Conservation (phyloP, 2,888 invertebrate species). For the Apantesis nais region DNA sequence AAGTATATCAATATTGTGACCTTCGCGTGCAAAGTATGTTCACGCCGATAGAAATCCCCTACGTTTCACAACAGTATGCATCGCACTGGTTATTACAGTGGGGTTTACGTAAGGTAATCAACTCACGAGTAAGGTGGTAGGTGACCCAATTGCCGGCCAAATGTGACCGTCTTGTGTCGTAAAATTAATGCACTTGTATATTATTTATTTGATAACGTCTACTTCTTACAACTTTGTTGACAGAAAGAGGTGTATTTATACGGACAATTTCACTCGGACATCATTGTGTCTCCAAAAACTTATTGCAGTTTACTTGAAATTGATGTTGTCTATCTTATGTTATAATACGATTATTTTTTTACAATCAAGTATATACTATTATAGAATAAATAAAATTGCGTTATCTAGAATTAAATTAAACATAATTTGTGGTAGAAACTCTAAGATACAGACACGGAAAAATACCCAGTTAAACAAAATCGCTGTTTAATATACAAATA, state of each 20-base stretch:
- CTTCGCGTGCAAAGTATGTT: conserved; percentile 55
- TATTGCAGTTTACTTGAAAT: background rate
- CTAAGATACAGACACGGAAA: background rate
- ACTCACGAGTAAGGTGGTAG: conserved; percentile 52
- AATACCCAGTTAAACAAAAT: background rate
- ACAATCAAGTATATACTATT: background rate
- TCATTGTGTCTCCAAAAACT: background rate
- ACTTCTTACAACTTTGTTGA: background rate
- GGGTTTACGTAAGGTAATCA: conserved; percentile 74
- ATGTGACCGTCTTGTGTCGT: conserved; percentile 46
- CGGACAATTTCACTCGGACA: background rate
- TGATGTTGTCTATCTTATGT: background rate
- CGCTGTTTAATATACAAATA: background rate
- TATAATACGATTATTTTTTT: background rate
- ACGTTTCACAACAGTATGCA: conserved; percentile 64
- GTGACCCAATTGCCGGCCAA: conserved; percentile 68
- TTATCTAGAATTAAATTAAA: background rate
- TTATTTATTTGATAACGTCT: background rate
- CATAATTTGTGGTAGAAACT: background rate
- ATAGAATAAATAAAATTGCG: background rate
- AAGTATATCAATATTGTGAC: conserved; percentile 48
- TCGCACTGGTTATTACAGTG: conserved; percentile 71
- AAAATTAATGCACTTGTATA: conserved; percentile 6
- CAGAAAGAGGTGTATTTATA: background rate
- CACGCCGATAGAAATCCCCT: conserved; percentile 56